phyloP scores from a whole-genome alignment of 1,140 invertebrate genomes.

The Formica exsecta region DNA sequence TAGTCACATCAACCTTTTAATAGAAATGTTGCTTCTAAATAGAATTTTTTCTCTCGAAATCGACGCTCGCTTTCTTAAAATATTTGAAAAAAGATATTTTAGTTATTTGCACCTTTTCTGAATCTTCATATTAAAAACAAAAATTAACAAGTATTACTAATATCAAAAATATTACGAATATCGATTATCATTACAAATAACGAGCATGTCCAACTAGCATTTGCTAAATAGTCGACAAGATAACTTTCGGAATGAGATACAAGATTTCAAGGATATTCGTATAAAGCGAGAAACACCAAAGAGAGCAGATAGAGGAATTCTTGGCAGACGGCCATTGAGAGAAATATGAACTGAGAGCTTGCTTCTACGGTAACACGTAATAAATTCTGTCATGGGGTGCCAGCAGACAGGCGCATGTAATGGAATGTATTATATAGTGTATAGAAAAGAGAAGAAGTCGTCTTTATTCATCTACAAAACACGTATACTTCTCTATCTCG shows the following conservation, averaged over 20 bases:
- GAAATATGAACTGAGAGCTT: slow-evolving; percentile 65
- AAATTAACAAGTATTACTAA: not conserved
- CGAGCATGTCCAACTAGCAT: not conserved
- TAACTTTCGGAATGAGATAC: slow-evolving; percentile 32
- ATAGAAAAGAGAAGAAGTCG: not conserved
- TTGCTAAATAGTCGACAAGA: slow-evolving; percentile 35
- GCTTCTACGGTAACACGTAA: slow-evolving; percentile 37
- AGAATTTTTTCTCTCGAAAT: too few relatives aligned
- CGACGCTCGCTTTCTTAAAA: not conserved
- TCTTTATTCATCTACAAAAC: slow-evolving; percentile 5
- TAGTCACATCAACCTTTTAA: not conserved
- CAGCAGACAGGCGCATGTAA: not conserved
- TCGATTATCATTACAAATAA: slow-evolving; percentile 1
- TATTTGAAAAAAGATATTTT: not conserved
- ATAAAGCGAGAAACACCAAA: slow-evolving; percentile 50
- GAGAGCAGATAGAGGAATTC: slow-evolving; percentile 57
- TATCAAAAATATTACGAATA: not conserved
- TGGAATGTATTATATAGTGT: not conserved
- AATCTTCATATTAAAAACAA: not conserved
- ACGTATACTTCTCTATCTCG: not conserved
- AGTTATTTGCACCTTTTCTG: not conserved
- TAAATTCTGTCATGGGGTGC: slow-evolving; percentile 36
- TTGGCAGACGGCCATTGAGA: slow-evolving; percentile 64
- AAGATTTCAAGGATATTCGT: slow-evolving; percentile 55
- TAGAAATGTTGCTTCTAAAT: not conserved